Percentiles rank a stretch among this genome's conserved stretches.
phyloP scores from a whole-genome alignment of 2,888 invertebrate species.

The Monoplex corrugatus region DNA sequence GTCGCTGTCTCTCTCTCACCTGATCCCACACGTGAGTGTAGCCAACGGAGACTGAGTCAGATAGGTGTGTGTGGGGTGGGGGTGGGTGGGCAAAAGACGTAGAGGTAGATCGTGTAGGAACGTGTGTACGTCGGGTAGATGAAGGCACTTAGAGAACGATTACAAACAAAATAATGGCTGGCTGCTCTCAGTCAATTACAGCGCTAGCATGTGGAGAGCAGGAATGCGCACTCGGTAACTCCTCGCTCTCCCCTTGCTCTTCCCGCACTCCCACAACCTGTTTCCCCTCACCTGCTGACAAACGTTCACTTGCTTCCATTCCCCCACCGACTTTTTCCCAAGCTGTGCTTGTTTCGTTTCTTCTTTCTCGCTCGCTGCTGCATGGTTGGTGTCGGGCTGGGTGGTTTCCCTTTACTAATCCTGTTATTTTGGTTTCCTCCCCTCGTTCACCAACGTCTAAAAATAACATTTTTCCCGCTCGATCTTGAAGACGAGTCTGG shows the following conservation, averaged over 20 bases:
- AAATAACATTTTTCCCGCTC: too few species aligned
- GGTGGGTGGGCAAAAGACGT: neutral
- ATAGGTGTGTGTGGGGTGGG: neutral
- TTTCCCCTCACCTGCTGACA: neutral
- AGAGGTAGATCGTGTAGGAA: neutral
- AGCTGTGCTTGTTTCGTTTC: neutral
- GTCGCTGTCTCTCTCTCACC: neutral
- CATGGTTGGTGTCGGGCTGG: neutral
- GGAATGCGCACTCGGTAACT: conserved; percentile 38
- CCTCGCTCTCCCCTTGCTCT: conserved; percentile 36
- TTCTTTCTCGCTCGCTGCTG: too few species aligned
- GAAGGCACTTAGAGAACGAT: conserved; percentile 43
- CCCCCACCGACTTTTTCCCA: neutral
- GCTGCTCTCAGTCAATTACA: neutral
- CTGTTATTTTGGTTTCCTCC: neutral
- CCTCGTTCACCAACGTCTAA: neutral
- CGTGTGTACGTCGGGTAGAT: conserved; percentile 15
- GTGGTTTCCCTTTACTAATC: neutral
- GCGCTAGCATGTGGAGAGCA: conserved; percentile 17
- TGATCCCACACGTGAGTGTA: neutral
- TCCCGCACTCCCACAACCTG: neutral
- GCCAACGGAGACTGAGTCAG: too few species aligned
- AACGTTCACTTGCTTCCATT: neutral
- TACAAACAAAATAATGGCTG: conserved; percentile 35
- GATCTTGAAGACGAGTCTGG: too few species aligned